Evolutionary conservation across 2,888 invertebrate species (phyloP), one percentile per base, ranked within the genome.

Genomic region (Campoletis raptor): DNA sequence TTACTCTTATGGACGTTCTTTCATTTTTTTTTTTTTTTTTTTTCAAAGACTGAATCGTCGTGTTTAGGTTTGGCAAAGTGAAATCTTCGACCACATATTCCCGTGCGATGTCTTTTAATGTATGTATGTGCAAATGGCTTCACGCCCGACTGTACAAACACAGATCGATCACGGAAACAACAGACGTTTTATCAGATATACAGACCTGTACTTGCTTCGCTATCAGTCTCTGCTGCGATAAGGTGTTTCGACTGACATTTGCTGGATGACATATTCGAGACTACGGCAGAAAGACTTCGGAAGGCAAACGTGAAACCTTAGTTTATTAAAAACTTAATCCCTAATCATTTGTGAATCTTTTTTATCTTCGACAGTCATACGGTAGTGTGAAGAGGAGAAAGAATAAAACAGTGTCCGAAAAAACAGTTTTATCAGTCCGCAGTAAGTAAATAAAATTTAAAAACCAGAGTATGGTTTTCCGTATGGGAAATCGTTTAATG

Each of bases 211-310:
- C 24, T 52, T 77, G 74, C 70, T 10, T 21, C 77, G 88, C 77
- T 89, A 89, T 89, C 89, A 88, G 85, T 87, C 85, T 85, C 48
- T 48, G 37, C 12, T 69, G 82, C 82, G 89, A 89, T 89, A 89
- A 86, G 70, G 67, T 80, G 83, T 79, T 85, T 81, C 54, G 42
- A 69, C 83, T 61, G 83, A 83, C 78, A 73, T 79, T 87, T 82
- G 66, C 77, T 77, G 48, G 73, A 72, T 85, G 85, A 81, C 84
- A 73, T 42, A 74, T 74, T 84, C 80, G 57, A 37, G 36, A 42
- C 54, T 30, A 21, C 24, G 52, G 24, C 21, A 54, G 54, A 81
- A 70, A 30, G 81, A 74, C 40, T 45, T 61, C 37, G 37, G 24
- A 45, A 24, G 36, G 69, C 61, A 42, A n/a, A 36, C 77, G 72